Conservation (phyloP, 2,888 invertebrate genomes). For the Meghimatium bilineatum region DNA sequence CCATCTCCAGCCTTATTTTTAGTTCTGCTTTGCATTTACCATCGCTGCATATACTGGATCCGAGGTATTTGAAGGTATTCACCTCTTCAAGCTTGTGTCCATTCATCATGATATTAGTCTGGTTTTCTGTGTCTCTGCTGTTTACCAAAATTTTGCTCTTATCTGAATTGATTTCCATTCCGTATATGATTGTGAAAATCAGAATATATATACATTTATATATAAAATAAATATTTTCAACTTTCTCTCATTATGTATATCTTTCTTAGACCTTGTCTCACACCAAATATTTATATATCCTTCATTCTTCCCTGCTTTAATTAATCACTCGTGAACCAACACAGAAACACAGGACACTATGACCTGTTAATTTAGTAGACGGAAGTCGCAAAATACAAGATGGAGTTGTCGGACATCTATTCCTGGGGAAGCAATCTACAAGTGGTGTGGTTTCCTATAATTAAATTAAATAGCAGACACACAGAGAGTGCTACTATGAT, state of each 20-base stretch:
- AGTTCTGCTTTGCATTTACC: no score
- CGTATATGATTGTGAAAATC: no score
- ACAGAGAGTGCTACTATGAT: not conserved
- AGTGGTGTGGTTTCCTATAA: constrained; percentile 1
- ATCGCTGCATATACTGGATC: no score
- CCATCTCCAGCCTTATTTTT: no score
- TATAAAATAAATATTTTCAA: no score
- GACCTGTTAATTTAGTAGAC: not conserved
- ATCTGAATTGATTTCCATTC: no score
- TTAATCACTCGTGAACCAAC: not conserved
- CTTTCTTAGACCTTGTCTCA: not conserved
- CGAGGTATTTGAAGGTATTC: no score
- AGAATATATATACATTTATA: no score
- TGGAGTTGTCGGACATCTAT: not conserved
- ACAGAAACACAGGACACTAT: not conserved
- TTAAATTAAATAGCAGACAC: not conserved
- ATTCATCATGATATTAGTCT: no score
- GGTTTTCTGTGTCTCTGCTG: no score
- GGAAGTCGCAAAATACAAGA: not conserved
- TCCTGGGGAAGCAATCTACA: constrained; percentile 5
- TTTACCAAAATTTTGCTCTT: no score
- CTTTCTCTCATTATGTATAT: not conserved
- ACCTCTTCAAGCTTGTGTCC: no score
- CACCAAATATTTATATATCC: not conserved
- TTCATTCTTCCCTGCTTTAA: not conserved